These are phyloP conservation scores for Drosophila quadrilineata DNA, from an alignment of 1,140 invertebrate species.

Conservation along the genomic window DNA sequence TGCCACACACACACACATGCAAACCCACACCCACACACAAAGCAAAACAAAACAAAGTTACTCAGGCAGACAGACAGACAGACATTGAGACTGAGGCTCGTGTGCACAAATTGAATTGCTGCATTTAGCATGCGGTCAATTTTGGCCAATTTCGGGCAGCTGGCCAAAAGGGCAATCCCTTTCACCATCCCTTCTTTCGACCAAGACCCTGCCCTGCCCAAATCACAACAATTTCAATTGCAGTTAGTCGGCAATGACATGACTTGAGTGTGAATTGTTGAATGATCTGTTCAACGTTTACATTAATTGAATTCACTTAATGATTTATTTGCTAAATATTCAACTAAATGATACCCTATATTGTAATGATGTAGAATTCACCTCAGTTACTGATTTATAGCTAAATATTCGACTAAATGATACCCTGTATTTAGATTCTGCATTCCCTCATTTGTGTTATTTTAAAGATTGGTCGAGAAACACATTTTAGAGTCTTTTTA, in stretches of 20 bases:
- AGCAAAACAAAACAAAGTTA: too few species aligned
- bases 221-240: conserved; percentile 22
- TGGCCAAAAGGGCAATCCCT: conserved; percentile 34
- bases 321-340: neutral
- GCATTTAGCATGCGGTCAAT: conserved; percentile 60
- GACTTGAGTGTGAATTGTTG: conserved; percentile 3
- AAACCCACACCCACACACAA: too few species aligned
- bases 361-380: too few species aligned
- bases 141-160: conserved; percentile 32
- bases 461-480: too few species aligned
- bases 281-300: neutral
- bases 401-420: neutral
- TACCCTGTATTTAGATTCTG: too few species aligned
- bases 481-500: too few species aligned
- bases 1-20: conserved; percentile 4
- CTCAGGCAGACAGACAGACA: too few species aligned
- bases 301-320: conserved; percentile 4
- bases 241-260: too few species aligned
- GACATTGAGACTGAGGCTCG: too few species aligned
- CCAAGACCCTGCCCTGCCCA: conserved; percentile 5
- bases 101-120: conserved; percentile 62
- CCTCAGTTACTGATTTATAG: too few species aligned
- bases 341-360: neutral
- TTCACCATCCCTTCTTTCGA: too few species aligned
- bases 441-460: too few species aligned